Conservation (phyloP, 37 sponge, comb jelly and placozoan species). For the Halisarca cf. caerulea region DNA sequence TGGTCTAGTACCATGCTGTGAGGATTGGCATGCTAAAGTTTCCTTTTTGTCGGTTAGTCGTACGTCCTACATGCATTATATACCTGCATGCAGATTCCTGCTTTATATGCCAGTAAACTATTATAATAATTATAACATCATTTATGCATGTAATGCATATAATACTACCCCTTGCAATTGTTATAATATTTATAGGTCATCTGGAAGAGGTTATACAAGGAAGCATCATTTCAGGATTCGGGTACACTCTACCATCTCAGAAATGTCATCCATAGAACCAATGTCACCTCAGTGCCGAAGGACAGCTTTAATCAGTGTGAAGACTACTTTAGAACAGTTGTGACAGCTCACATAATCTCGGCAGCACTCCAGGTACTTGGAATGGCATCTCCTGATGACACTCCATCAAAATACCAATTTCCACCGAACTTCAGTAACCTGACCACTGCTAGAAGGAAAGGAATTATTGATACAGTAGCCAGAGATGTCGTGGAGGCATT, state of each 20-base stretch:
- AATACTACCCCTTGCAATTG: not conserved
- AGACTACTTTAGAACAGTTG: not conserved
- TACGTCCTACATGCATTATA: too few relatives aligned
- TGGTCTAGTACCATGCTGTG: not conserved
- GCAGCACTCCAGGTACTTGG: not conserved
- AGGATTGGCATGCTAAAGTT: conserved; percentile 3
- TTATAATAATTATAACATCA: too few relatives aligned
- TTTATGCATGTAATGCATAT: not conserved
- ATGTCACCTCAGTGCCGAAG: not conserved
- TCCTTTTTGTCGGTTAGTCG: not conserved
- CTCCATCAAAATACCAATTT: not conserved
- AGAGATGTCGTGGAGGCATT: not conserved
- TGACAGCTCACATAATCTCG: not conserved
- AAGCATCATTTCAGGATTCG: not conserved
- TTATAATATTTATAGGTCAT: not conserved
- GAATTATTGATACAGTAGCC: not conserved
- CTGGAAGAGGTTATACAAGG: not conserved
- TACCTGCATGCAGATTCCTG: too few relatives aligned
- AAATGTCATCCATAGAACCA: not conserved
- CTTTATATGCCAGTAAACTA: too few relatives aligned
- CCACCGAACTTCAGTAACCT: not conserved
- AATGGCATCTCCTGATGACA: not conserved
- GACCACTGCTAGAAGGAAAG: not conserved
- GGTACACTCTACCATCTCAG: not conserved
- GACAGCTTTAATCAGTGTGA: not conserved